phyloP scores from a whole-genome alignment of 2,888 invertebrate genomes.

The Heliconius hortense region DNA sequence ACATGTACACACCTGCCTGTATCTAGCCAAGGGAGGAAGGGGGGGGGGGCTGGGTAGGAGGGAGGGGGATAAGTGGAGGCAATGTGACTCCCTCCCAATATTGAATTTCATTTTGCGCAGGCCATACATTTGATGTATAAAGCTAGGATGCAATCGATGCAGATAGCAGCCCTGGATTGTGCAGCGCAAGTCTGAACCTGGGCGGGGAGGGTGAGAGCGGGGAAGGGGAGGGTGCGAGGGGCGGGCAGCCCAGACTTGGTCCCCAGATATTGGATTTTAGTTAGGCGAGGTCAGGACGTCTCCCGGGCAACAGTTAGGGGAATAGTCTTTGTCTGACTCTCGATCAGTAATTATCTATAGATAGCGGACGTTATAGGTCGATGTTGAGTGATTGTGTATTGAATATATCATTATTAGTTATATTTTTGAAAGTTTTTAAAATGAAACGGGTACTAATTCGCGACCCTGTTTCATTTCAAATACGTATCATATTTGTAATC shows the following conservation, averaged over 20 bases:
- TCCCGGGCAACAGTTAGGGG: constrained; percentile 11
- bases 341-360: constrained; percentile 7
- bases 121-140: constrained; percentile 15
- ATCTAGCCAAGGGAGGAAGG: background rate
- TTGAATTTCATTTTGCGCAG: constrained; percentile 11
- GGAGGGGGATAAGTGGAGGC: background rate
- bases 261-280: constrained; percentile 16
- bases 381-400: background rate
- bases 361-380: background rate
- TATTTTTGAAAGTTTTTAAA: background rate
- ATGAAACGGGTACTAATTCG: background rate
- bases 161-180: constrained; percentile 11
- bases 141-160: constrained; percentile 18
- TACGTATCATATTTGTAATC: background rate
- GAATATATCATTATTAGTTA: background rate
- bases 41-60: too few relatives aligned
- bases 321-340: constrained; percentile 8
- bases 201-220: background rate
- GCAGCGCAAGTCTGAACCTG: constrained; percentile 17
- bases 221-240: background rate
- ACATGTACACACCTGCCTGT: constrained; percentile 6
- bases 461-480: background rate
- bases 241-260: background rate
- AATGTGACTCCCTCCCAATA: background rate
- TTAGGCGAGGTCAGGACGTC: constrained; percentile 17